phyloP scores from a whole-genome alignment of 2,797 vertebrate genomes.

The Platalea minor region DNA sequence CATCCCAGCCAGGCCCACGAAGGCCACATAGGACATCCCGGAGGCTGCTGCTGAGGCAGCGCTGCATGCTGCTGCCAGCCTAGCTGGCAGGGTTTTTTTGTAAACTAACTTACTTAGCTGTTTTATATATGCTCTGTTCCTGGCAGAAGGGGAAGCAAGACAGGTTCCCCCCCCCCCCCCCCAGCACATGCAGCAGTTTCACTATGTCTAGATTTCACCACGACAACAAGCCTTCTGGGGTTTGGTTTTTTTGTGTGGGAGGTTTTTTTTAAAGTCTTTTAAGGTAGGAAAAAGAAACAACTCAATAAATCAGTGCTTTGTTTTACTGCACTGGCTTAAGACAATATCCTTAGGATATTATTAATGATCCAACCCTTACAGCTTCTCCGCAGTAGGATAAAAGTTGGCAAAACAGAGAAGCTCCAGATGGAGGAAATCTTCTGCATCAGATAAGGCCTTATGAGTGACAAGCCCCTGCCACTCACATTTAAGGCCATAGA shows the following conservation, averaged over 20 bases:
- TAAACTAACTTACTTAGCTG: not conserved
- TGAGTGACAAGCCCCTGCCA: not conserved
- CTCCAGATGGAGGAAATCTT: slow-evolving; percentile 9
- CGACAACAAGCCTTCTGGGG: not conserved
- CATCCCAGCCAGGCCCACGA: not conserved
- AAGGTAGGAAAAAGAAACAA: not conserved
- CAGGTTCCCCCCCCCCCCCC: not conserved
- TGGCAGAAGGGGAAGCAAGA: not conserved
- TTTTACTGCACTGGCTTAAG: not conserved
- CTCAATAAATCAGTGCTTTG: not conserved
- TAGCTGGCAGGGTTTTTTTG: not conserved
- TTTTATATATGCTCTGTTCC: not conserved
- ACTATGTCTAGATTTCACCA: not conserved
- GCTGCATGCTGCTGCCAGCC: not conserved
- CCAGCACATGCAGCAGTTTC: not conserved
- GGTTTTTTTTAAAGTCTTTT: not conserved
- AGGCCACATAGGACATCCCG: not conserved
- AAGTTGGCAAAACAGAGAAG: not conserved
- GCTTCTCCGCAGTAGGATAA: not conserved
- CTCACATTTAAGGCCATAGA: not conserved
- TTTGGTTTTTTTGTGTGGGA: not conserved
- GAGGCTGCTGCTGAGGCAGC: not conserved
- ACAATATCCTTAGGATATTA: not conserved
- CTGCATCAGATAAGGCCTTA: not conserved
- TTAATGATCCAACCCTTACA: not conserved